These are phyloP conservation scores for Dasypogon diadema DNA, from an alignment of 2,888 invertebrate species.

Conservation along the genomic window DNA sequence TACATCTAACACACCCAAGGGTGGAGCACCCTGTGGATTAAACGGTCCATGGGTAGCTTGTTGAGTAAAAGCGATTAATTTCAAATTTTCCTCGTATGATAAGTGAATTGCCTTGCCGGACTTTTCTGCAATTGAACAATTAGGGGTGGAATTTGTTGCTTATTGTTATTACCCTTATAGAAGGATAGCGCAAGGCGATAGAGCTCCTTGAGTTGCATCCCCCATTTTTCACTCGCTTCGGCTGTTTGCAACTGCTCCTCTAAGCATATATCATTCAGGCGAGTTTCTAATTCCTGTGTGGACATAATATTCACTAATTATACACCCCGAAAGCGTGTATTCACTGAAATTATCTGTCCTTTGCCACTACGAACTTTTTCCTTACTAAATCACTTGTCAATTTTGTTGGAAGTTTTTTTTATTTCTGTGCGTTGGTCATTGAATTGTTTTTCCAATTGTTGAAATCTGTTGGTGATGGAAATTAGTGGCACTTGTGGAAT, in stretches of 20 bases:
- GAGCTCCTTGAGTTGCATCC: conserved; percentile 80
- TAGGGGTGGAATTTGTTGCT: background rate
- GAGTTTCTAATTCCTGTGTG: conserved; percentile 25
- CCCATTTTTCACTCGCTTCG: conserved; percentile 71
- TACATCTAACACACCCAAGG: conserved; percentile 93
- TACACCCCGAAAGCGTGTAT: too few relatives aligned
- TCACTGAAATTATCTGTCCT: too few relatives aligned
- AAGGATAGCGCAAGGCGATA: conserved; percentile 91
- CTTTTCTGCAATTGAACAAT: conserved; percentile 77
- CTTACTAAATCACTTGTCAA: too few relatives aligned
- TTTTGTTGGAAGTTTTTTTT: too few relatives aligned
- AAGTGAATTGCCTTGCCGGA: conserved; percentile 97
- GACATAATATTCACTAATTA: too few relatives aligned
- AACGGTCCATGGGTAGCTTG: conserved; percentile 90
- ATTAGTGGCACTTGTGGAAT: too few relatives aligned
- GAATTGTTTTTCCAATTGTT: too few relatives aligned
- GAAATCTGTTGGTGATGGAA: too few relatives aligned
- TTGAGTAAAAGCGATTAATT: conserved; percentile 91
- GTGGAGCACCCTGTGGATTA: conserved; percentile 78
- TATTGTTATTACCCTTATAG: conserved; percentile 84
- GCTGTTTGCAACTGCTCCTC: conserved; percentile 21
- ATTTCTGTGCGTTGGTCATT: too few relatives aligned
- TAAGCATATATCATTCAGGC: conserved; percentile 15
- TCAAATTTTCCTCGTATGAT: conserved; percentile 92
- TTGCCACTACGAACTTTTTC: too few relatives aligned